phyloP scores from a whole-genome alignment of 1,140 invertebrate genomes.

The Drosophila tsacasi region DNA sequence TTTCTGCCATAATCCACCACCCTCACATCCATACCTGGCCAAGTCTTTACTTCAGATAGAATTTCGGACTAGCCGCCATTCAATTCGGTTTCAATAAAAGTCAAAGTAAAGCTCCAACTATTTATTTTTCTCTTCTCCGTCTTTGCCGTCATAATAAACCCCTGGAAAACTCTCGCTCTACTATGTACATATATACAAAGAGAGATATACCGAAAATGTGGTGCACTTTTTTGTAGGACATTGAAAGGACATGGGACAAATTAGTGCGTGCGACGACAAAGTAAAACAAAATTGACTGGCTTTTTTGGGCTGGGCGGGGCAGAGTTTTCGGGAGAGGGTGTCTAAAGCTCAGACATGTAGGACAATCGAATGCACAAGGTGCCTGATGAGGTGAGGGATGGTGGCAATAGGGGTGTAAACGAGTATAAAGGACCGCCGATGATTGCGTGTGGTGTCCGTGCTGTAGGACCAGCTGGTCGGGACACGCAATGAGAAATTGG shows the following conservation, averaged over 20 bases:
- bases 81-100: conserved; percentile 46
- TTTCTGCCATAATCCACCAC: conserved; percentile 22
- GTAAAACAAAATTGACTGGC: conserved; percentile 60
- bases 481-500: conserved; percentile 67
- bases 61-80: conserved; percentile 30
- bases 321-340: conserved; percentile 23
- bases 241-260: conserved; percentile 74
- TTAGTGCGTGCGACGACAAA: conserved; percentile 70
- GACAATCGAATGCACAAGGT: conserved; percentile 66
- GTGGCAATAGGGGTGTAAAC: conserved; percentile 34
- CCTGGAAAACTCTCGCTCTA: conserved; percentile 23
- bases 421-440: conserved; percentile 45
- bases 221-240: conserved; percentile 69
- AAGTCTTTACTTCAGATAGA: conserved; percentile 26
- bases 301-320: background rate
- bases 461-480: conserved; percentile 49
- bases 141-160: conserved; percentile 47
- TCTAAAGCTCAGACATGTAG: conserved; percentile 52
- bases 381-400: conserved; percentile 14
- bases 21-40: conserved; percentile 2
- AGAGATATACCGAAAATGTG: conserved; percentile 31
- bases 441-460: conserved; percentile 67
- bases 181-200: background rate
- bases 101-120: conserved; percentile 35
- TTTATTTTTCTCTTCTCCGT: conserved; percentile 29